phyloP scores from a whole-genome alignment of 1,140 invertebrate species.

The Heterodera carotae region DNA sequence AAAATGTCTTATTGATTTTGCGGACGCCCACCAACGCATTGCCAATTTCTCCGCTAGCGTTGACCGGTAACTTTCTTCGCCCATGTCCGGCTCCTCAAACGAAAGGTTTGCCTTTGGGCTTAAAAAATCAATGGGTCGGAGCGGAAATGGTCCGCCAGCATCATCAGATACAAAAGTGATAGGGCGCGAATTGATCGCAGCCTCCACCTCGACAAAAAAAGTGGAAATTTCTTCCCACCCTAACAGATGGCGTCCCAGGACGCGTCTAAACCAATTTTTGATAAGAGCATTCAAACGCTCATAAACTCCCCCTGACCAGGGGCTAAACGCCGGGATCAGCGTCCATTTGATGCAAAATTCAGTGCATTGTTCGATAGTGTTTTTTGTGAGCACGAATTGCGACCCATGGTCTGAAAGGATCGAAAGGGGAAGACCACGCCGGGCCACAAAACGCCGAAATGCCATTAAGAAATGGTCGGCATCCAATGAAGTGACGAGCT shows the following conservation, averaged over 20 bases:
- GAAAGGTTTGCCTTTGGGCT: background rate
- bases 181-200: slow-evolving; percentile 6
- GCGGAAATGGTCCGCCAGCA: background rate
- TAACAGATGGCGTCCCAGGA: background rate
- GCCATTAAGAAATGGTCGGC: background rate
- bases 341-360: background rate
- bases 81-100: background rate
- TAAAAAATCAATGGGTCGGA: slow-evolving; percentile 5
- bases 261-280: background rate
- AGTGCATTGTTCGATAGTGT: background rate
- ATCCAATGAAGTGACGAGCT: background rate
- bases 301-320: slow-evolving; percentile 9
- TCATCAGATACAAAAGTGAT: slow-evolving; percentile 10
- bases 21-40: background rate
- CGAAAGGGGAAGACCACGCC: background rate
- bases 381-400: background rate
- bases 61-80: background rate
- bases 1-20: background rate
- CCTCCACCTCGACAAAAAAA: background rate
- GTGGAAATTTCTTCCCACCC: slow-evolving; percentile 1
- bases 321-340: background rate
- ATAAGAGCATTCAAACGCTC: background rate
- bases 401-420: background rate
- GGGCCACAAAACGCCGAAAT: background rate
- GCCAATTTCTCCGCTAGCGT: background rate